Conservation (phyloP, 1,140 invertebrate species). For the Heliconius congener region DNA sequence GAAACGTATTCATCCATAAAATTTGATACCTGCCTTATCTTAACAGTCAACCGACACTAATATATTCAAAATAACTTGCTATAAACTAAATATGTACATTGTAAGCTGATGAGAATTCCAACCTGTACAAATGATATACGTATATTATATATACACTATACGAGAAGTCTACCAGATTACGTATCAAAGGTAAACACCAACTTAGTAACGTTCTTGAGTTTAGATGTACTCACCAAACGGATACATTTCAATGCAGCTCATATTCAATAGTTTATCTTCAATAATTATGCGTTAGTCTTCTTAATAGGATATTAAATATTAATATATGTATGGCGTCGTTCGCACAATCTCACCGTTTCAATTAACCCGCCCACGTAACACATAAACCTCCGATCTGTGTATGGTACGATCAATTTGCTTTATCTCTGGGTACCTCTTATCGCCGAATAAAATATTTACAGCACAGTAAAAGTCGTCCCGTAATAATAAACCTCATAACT, state of each 20-base stretch:
- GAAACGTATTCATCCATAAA: background rate
- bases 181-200: background rate
- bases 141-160: background rate
- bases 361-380: conserved; percentile 68
- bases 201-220: conserved; percentile 11
- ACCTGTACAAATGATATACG: background rate
- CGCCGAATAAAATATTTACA: conserved; percentile 76
- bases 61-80: background rate
- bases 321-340: conserved; percentile 58
- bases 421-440: conserved; percentile 71
- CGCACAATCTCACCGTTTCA: conserved; percentile 68
- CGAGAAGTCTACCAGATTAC: background rate
- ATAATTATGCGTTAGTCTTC: conserved; percentile 57
- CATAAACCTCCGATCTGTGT: conserved; percentile 60
- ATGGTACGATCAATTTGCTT: conserved; percentile 72
- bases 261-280: conserved; percentile 51
- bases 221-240: conserved; percentile 23
- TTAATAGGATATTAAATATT: conserved; percentile 61
- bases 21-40: background rate
- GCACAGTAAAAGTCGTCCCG: conserved; percentile 68
- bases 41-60: background rate
- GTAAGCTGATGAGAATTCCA: conserved; percentile 7
- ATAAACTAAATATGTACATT: background rate
- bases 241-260: conserved; percentile 29
- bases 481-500: conserved; percentile 75